Percentiles rank a stretch among this genome's conserved stretches.
phyloP scores from a whole-genome alignment of 2,888 invertebrate genomes.

The Tridacna gigas region DNA sequence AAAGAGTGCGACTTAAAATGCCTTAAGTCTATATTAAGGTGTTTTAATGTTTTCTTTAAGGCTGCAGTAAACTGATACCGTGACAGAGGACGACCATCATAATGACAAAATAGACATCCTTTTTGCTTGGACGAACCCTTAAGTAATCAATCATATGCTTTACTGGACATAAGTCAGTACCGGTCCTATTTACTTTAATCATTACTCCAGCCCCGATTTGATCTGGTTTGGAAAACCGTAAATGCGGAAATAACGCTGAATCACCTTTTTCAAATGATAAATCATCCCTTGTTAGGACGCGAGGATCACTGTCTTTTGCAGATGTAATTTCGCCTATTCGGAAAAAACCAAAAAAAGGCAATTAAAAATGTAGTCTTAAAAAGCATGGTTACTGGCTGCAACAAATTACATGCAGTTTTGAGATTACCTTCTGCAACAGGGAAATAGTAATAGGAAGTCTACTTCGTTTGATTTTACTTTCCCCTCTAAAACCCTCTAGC shows the following conservation, averaged over 20 bases:
- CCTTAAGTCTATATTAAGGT: background rate
- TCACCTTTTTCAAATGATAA: background rate
- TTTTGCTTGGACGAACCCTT: background rate
- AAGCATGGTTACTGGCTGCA: background rate
- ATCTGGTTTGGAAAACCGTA: conserved; percentile 12
- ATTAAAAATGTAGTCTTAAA: background rate
- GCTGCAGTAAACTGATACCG: conserved; percentile 4
- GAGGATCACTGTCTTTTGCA: background rate
- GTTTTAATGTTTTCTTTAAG: background rate
- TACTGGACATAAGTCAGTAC: conserved; percentile 3
- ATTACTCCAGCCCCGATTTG: background rate
- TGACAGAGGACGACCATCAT: background rate
- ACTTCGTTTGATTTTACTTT: background rate
- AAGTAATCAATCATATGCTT: background rate
- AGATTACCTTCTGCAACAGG: background rate
- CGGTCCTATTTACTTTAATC: background rate
- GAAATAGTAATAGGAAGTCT: background rate
- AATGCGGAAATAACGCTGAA: background rate
- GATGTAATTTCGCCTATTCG: background rate
- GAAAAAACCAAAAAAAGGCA: background rate
- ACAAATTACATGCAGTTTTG: background rate
- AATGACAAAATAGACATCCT: conserved; percentile 15
- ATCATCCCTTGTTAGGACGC: background rate
- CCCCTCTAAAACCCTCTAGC: background rate
- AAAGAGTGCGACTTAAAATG: conserved; percentile 14